These are phyloP conservation scores for Rhabditoides inermis DNA, from an alignment of 2,888 invertebrate species.

Conservation along the genomic window DNA sequence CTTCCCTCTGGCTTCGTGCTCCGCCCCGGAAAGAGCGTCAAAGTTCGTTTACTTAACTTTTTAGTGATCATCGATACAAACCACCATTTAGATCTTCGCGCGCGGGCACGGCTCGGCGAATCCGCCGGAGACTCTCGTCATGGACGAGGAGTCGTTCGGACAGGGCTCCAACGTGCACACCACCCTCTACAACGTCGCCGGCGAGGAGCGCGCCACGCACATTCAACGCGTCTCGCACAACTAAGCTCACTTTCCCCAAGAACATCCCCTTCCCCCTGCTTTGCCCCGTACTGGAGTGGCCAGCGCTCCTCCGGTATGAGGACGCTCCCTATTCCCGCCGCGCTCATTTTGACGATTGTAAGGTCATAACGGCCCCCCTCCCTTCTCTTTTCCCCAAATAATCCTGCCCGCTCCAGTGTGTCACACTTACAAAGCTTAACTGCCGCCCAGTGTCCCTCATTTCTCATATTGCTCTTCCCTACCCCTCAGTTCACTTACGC, in stretches of 20 bases:
- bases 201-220: constrained; percentile 50
- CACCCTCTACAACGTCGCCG: constrained; percentile 50
- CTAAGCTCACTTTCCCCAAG: neutral
- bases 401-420: too few relatives aligned
- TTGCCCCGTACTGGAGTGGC: too few relatives aligned
- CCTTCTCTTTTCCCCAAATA: too few relatives aligned
- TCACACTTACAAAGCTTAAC: too few relatives aligned
- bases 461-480: too few relatives aligned
- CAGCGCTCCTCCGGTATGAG: too few relatives aligned
- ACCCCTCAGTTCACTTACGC: too few relatives aligned
- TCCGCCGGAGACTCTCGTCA: constrained; percentile 49
- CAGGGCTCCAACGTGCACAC: constrained; percentile 51
- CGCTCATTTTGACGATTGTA: too few relatives aligned
- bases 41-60: constrained; percentile 16
- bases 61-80: neutral
- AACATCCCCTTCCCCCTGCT: too few relatives aligned
- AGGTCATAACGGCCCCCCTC: too few relatives aligned
- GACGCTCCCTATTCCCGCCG: too few relatives aligned
- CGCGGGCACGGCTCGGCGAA: constrained; percentile 45
- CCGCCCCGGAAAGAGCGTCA: constrained; percentile 38
- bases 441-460: too few relatives aligned
- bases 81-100: constrained; percentile 51
- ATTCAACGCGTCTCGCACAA: constrained; percentile 32
- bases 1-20: constrained; percentile 39
- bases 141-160: constrained; percentile 52